Conservation (phyloP, 2,797 vertebrate genomes). For the Rallus crepitans region DNA sequence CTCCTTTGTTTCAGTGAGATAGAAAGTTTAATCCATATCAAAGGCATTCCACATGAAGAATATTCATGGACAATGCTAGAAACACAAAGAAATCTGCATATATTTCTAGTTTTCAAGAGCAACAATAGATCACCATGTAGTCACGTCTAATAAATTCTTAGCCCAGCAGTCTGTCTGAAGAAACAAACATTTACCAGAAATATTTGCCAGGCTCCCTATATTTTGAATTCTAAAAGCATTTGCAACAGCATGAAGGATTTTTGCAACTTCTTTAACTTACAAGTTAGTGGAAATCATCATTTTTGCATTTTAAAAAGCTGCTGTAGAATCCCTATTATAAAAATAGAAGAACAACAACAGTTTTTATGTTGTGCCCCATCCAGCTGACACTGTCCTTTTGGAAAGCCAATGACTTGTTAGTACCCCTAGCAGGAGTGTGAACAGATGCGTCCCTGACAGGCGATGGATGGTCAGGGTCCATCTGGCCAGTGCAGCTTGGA, state of each 20-base stretch:
- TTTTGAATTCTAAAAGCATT: constrained; percentile 8
- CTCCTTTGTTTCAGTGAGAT: neutral
- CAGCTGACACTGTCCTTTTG: constrained; percentile 93
- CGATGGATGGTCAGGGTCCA: constrained; percentile 99
- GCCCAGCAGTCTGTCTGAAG: neutral
- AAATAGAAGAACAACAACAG: constrained; percentile 40
- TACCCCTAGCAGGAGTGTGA: constrained; percentile 97
- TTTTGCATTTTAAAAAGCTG: neutral
- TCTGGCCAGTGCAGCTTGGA: constrained; percentile 99
- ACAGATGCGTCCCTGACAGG: constrained; percentile 99
- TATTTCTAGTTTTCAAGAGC: constrained; percentile 5
- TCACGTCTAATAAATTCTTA: neutral
- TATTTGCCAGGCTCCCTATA: neutral
- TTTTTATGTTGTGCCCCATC: constrained; percentile 80
- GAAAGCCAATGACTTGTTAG: constrained; percentile 99
- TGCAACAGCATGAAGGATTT: neutral
- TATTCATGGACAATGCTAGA: neutral
- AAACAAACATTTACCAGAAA: constrained; percentile 5
- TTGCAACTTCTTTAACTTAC: neutral
- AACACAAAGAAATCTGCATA: neutral
- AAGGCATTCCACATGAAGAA: constrained; percentile 22
- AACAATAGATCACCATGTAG: neutral
- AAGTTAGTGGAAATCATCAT: neutral
- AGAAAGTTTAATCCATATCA: constrained; percentile 16
- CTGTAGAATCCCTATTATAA: constrained; percentile 27